A percentile compares a stretch with the other conserved stretches of the same genome.
Evolutionary conservation across 2,888 invertebrate species (phyloP).

Genomic region (Idaea biselata): DNA sequence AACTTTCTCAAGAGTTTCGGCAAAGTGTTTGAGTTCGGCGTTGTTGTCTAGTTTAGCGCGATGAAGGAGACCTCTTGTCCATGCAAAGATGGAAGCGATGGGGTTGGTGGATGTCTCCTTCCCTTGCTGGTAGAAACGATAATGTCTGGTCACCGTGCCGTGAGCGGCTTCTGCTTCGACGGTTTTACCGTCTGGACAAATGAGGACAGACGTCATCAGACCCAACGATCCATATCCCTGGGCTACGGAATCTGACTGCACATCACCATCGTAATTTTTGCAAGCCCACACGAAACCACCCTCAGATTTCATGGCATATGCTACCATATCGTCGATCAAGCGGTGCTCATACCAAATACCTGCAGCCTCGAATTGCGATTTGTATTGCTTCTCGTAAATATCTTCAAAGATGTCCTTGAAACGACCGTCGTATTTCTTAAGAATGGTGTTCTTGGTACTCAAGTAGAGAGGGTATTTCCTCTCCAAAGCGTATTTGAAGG

Average conservation of each 20-base stretch:
- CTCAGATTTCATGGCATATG: constrained; percentile 97
- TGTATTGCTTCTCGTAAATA: constrained; percentile 94
- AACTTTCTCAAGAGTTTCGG: constrained; percentile 92
- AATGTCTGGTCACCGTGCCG: constrained; percentile 97
- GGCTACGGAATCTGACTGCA: constrained; percentile 98
- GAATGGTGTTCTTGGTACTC: constrained; percentile 98
- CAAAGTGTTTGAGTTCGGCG: constrained; percentile 86
- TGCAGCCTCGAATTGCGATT: constrained; percentile 88
- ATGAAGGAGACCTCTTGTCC: constrained; percentile 96
- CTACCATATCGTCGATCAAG: constrained; percentile 99
- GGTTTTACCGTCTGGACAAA: constrained; percentile 98
- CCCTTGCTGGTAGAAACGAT: constrained; percentile 93
- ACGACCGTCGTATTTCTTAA: constrained; percentile 97
- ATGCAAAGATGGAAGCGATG: constrained; percentile 99
- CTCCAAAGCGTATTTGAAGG: constrained; percentile 93
- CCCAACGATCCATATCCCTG: constrained; percentile 98
- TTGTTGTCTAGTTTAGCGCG: constrained; percentile 97
- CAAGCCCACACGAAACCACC: constrained; percentile 99
- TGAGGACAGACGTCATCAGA: constrained; percentile 97
- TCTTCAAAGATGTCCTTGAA: constrained; percentile 99
- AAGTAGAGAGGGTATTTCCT: constrained; percentile 94
- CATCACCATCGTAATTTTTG: constrained; percentile 99
- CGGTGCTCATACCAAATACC: constrained; percentile 99
- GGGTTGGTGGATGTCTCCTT: constrained; percentile 99
- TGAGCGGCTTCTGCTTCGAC: constrained; percentile 99